Conservation (phyloP, 2,113 vertebrate genomes). For the Petrocephalus zakoni region DNA sequence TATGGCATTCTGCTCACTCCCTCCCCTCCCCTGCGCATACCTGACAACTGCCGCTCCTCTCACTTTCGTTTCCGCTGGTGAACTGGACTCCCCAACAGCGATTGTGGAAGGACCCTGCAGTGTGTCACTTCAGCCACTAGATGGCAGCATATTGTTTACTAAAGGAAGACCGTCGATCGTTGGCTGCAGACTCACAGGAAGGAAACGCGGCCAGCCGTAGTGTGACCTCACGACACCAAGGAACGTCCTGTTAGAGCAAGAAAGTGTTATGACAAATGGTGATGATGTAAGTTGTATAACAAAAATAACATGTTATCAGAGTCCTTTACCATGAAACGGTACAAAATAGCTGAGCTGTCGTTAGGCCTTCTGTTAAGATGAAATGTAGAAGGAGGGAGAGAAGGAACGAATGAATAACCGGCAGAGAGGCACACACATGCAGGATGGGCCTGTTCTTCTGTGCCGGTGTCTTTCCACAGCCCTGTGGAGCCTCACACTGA, state of each 20-base stretch:
- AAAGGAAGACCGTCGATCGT: background rate
- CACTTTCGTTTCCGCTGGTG: background rate
- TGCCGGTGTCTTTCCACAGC: background rate
- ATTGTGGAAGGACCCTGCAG: background rate
- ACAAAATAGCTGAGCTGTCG: background rate
- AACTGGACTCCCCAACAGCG: background rate
- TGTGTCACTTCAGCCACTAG: constrained; percentile 15
- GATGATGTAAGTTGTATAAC: background rate
- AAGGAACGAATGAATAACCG: background rate
- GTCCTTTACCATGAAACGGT: background rate
- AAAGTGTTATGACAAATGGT: background rate
- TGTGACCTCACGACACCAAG: background rate
- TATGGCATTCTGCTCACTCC: background rate
- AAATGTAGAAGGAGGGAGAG: background rate
- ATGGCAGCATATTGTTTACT: constrained; percentile 23
- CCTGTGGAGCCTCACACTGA: background rate
- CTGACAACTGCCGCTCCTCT: background rate
- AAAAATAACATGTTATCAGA: background rate
- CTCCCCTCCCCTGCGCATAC: background rate
- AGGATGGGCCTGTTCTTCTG: background rate
- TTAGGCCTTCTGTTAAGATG: background rate
- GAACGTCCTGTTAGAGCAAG: background rate
- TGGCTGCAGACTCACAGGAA: background rate
- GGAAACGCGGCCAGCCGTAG: background rate
- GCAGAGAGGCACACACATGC: background rate